Evolutionary conservation across 2,888 invertebrate species (phyloP), one percentile per base, ranked within the genome.

Genomic region (Lithosia quadra): DNA sequence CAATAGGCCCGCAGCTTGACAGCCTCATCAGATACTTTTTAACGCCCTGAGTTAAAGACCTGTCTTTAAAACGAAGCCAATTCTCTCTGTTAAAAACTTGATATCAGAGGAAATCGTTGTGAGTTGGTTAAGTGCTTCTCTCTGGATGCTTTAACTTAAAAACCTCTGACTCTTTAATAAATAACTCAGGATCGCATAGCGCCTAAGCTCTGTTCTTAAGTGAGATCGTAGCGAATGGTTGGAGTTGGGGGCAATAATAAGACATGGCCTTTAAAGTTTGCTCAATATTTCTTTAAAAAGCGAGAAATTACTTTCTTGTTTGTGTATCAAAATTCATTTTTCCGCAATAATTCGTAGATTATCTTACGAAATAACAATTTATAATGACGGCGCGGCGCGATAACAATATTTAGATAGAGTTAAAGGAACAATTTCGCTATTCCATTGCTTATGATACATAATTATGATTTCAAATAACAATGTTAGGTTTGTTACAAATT

Each of bases 401-500:
- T 24, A 28, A 56, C 36, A 62, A 63, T 63, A 36, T 53, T 53
- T 59, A 67, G 65, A 63, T 67, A 61, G 67, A 67, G 33, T 5
- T 56, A 24, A 22, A 68, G 15, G 53, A 61, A 65, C 61, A 63
- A 69, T 72, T 77, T 80, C 66, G 71, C 69, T 71, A 28, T 28
- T 28, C 68, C 64, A 69, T 69, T 58, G 69, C 60, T 39, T 71
- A 74, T 70, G n/a, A 49, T 49, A n/a, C 49, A 49, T 78, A 69
- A 74, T 72, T 75, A 70, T 65, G n/a, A 69, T 77, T 81, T 72
- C 33, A 58, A 74, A 76, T 80, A 71, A 75, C 75, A 77, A 71
- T 69, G 78, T 75, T 79, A 80, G 75, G 68, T 71, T 69, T 64
- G 63, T 74, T 71, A 78, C 76, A 74, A 74, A 75, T 75, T 77